These are phyloP conservation scores for Drosophila lowei DNA, from an alignment of 1,140 invertebrate species.

Conservation along the genomic window DNA sequence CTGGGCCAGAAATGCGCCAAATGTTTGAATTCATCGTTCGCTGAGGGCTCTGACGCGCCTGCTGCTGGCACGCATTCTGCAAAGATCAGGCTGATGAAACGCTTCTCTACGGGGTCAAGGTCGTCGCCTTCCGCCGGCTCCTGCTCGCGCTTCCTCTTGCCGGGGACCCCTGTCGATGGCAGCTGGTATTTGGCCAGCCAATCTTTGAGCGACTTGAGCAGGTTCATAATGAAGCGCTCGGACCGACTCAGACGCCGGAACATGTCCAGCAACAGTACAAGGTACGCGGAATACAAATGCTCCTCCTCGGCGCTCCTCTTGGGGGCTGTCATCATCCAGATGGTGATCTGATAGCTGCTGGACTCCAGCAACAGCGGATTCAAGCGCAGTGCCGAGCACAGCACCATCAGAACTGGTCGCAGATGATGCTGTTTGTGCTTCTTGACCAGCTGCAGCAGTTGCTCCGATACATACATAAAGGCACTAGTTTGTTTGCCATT, in stretches of 20 bases:
- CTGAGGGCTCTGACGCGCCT: not conserved
- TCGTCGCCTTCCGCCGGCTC: not conserved
- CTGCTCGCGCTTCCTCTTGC: constrained; percentile 1
- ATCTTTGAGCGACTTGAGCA: constrained; percentile 61
- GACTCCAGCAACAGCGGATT: constrained; percentile 78
- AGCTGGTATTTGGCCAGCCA: constrained; percentile 48
- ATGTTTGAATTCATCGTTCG: constrained; percentile 34
- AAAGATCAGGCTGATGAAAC: constrained; percentile 23
- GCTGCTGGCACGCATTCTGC: too few relatives aligned
- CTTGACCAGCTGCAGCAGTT: constrained; percentile 22
- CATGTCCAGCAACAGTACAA: constrained; percentile 71
- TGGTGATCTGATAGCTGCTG: constrained; percentile 64
- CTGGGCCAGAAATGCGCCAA: constrained; percentile 66
- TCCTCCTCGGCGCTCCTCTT: constrained; percentile 42
- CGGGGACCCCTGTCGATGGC: not conserved
- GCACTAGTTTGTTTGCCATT: not conserved
- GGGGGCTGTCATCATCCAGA: constrained; percentile 58
- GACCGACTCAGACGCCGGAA: constrained; percentile 66
- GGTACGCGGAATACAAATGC: constrained; percentile 60
- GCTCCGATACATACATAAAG: constrained; percentile 19
- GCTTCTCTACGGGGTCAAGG: not conserved
- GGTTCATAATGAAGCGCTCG: constrained; percentile 70
- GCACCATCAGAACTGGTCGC: constrained; percentile 46
- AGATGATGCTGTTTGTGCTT: constrained; percentile 16
- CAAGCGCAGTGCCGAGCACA: constrained; percentile 60